These are phyloP conservation scores for Leptinotarsa peninsularis DNA, from an alignment of 2,888 invertebrate species.

Conservation along the genomic window DNA sequence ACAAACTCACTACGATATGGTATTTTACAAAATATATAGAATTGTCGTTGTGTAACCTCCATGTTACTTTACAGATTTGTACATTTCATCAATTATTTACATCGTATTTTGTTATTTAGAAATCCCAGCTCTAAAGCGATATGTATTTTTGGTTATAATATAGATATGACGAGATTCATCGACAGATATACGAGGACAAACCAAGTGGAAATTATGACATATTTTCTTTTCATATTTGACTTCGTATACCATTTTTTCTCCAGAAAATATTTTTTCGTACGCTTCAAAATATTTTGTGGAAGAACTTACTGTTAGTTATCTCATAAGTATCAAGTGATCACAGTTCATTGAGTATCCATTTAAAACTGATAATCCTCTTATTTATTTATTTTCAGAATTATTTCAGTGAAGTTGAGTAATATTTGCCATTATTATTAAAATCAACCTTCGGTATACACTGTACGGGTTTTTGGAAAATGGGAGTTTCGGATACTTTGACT, in stretches of 20 bases:
- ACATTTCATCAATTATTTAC: slow-evolving; percentile 50
- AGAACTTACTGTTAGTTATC: slow-evolving; percentile 29
- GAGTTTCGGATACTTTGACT: no score
- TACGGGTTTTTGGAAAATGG: no score
- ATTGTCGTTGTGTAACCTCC: slow-evolving; percentile 58
- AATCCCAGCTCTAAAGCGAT: slow-evolving; percentile 67
- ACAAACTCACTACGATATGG: slow-evolving; percentile 58
- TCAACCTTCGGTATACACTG: no score
- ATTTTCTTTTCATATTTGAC: slow-evolving; percentile 23
- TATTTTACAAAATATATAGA: slow-evolving; percentile 63
- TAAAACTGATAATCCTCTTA: slow-evolving; percentile 23
- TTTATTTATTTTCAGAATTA: not conserved
- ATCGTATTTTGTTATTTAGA: slow-evolving; percentile 50
- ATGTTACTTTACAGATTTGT: slow-evolving; percentile 61
- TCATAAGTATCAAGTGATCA: slow-evolving; percentile 61
- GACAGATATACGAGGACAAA: slow-evolving; percentile 30
- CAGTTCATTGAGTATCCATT: slow-evolving; percentile 61
- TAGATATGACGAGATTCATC: slow-evolving; percentile 42
- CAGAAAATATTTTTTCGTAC: slow-evolving; percentile 22
- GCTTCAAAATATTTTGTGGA: slow-evolving; percentile 11
- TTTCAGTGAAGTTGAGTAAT: not conserved
- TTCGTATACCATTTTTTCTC: slow-evolving; percentile 24
- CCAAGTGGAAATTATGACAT: slow-evolving; percentile 58
- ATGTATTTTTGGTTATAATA: slow-evolving; percentile 59
- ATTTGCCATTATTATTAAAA: no score